phyloP scores from a whole-genome alignment of 2,113 vertebrate genomes.

The Psittacula cyanocephala region DNA sequence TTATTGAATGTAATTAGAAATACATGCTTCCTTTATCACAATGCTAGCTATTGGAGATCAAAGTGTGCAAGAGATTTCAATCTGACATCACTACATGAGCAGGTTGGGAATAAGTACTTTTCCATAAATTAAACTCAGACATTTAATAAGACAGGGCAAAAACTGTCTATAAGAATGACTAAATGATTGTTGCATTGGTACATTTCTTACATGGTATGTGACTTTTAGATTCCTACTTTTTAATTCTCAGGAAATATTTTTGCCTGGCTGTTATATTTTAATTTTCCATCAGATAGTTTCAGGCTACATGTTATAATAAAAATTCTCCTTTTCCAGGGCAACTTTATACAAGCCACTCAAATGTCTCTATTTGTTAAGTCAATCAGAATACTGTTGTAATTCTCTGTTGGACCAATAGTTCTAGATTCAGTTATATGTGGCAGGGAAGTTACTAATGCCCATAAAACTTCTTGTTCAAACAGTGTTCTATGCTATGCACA shows the following conservation, averaged over 20 bases:
- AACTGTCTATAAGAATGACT: background rate
- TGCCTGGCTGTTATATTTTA: background rate
- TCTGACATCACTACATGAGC: background rate
- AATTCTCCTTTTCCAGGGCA: background rate
- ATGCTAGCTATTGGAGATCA: background rate
- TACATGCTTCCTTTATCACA: background rate
- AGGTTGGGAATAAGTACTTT: background rate
- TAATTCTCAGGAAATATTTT: background rate
- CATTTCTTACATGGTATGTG: background rate
- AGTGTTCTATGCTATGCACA: background rate
- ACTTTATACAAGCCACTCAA: background rate
- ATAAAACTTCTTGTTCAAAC: constrained; percentile 10
- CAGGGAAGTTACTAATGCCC: background rate
- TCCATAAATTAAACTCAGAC: background rate
- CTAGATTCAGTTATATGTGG: background rate
- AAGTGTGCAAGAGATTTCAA: background rate
- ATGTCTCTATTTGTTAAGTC: background rate
- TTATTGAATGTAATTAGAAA: constrained; percentile 47
- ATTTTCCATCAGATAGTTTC: background rate
- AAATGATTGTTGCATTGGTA: background rate
- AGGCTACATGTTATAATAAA: background rate
- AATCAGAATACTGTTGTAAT: background rate
- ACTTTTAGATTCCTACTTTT: background rate
- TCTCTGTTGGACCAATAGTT: background rate
- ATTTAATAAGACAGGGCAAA: background rate